A percentile compares a stretch with the other conserved stretches of the same genome.
These are phyloP conservation scores for Drosophila persimilis DNA, from an alignment of 1,140 invertebrate species.

Conservation along the genomic window DNA sequence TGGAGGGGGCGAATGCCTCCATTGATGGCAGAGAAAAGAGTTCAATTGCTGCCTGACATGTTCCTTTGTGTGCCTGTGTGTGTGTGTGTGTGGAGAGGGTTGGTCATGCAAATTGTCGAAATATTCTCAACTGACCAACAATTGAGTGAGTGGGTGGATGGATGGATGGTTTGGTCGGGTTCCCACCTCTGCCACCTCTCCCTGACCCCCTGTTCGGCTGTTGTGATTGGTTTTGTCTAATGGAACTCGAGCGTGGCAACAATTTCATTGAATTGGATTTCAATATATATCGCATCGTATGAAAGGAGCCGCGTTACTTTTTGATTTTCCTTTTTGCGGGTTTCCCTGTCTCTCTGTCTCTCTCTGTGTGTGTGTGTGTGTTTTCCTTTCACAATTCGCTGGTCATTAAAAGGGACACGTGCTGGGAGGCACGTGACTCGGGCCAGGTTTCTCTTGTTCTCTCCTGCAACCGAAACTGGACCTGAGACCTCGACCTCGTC, in stretches of 20 bases:
- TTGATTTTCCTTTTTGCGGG: slow-evolving; percentile 54
- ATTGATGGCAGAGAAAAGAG: slow-evolving; percentile 61
- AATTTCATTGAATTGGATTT: slow-evolving; percentile 82
- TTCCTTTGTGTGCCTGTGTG: slow-evolving; percentile 59
- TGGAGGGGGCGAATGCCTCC: slow-evolving; percentile 28
- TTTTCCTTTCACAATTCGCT: slow-evolving; percentile 68
- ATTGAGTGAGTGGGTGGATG: slow-evolving; percentile 51
- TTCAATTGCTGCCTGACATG: slow-evolving; percentile 77
- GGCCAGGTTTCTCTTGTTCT: slow-evolving; percentile 52
- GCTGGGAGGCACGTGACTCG: slow-evolving; percentile 76
- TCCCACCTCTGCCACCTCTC: slow-evolving; percentile 15
- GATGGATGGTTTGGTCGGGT: slow-evolving; percentile 28
- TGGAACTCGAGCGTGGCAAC: slow-evolving; percentile 79
- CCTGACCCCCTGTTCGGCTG: slow-evolving; percentile 45
- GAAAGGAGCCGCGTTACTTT: slow-evolving; percentile 57
- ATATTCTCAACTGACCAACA: slow-evolving; percentile 80
- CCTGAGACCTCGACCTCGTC: slow-evolving; percentile 22
- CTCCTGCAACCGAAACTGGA: slow-evolving; percentile 57
- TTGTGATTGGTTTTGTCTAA: slow-evolving; percentile 82
- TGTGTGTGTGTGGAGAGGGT: not conserved
- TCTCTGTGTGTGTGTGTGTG: slow-evolving; percentile 5
- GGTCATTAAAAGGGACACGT: slow-evolving; percentile 83
- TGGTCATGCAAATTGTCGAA: slow-evolving; percentile 77
- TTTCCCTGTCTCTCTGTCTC: not conserved
- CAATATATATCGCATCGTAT: slow-evolving; percentile 58